phyloP scores from a whole-genome alignment of 2,888 invertebrate species.

The Zaprionus obscuricornis region DNA sequence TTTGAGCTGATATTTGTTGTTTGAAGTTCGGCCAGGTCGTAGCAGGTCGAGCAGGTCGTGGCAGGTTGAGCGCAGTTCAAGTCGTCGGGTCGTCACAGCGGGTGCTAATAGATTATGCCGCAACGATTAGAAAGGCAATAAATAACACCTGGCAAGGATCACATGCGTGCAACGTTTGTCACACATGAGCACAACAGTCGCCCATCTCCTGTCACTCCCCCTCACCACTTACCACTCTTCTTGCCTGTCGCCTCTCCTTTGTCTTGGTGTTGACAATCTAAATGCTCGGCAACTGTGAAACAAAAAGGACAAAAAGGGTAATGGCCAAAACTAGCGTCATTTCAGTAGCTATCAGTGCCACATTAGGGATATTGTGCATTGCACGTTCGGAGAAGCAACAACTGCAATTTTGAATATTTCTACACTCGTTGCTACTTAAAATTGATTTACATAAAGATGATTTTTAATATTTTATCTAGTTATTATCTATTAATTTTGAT shows the following conservation, averaged over 20 bases:
- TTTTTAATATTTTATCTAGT: too few relatives aligned
- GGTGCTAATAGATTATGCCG: conserved; percentile 82
- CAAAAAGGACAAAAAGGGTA: conserved; percentile 45
- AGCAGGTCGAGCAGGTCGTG: too few relatives aligned
- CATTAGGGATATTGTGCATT: too few relatives aligned
- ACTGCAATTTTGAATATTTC: too few relatives aligned
- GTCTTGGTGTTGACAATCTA: conserved; percentile 74
- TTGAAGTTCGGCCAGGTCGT: not conserved
- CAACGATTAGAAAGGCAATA: conserved; percentile 82
- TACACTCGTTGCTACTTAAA: too few relatives aligned
- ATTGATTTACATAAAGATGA: too few relatives aligned
- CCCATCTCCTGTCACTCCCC: too few relatives aligned
- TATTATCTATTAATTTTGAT: too few relatives aligned
- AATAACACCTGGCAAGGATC: conserved; percentile 82
- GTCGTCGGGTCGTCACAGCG: conserved; percentile 26
- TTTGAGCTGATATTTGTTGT: not conserved
- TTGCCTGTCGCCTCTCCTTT: conserved; percentile 21
- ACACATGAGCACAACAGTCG: conserved; percentile 17
- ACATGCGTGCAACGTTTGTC: conserved; percentile 74
- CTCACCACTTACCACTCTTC: conserved; percentile 43
- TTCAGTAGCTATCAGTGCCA: conserved; percentile 12
- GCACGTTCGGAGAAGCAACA: too few relatives aligned
- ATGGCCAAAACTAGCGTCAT: conserved; percentile 9
- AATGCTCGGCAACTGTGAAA: conserved; percentile 52
- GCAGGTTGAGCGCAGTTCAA: not conserved